A percentile compares a stretch with the other conserved stretches of the same genome.
Conservation (phyloP, 1,140 invertebrate genomes). For the Polyergus mexicanus region DNA sequence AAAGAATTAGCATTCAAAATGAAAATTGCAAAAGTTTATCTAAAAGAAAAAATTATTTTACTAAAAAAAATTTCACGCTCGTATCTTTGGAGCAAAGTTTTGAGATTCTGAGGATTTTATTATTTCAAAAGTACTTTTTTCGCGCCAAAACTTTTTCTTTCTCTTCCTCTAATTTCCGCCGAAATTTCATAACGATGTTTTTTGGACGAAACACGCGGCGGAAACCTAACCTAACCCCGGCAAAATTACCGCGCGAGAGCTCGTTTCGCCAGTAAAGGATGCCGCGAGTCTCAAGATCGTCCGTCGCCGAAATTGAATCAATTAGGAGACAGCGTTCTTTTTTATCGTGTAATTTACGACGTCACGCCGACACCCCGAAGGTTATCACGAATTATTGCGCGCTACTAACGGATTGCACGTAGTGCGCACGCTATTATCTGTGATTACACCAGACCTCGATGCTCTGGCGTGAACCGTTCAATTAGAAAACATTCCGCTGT, state of each 20-base stretch:
- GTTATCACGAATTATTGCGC: slow-evolving; percentile 32
- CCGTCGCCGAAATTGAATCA: slow-evolving; percentile 59
- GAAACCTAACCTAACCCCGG: slow-evolving; percentile 31
- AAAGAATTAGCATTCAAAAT: neutral
- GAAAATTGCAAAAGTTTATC: neutral
- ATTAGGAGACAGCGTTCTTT: slow-evolving; percentile 54
- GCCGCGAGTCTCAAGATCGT: slow-evolving; percentile 33
- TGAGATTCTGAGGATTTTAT: neutral
- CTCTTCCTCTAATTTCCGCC: slow-evolving; percentile 24
- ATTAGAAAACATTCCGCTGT: slow-evolving; percentile 39
- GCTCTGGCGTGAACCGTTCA: slow-evolving; percentile 8
- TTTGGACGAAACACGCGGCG: slow-evolving; percentile 16
- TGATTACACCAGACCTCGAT: slow-evolving; percentile 3
- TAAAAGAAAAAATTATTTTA: neutral
- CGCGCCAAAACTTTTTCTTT: neutral
- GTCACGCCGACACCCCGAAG: neutral
- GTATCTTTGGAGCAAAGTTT: neutral
- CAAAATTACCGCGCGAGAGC: slow-evolving; percentile 49
- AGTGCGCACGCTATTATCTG: slow-evolving; percentile 11
- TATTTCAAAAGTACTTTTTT: slow-evolving; percentile 1
- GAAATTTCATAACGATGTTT: slow-evolving; percentile 22
- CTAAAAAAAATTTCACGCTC: no score
- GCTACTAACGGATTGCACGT: neutral
- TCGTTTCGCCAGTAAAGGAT: slow-evolving; percentile 35
- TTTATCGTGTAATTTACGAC: slow-evolving; percentile 46